Evolutionary conservation across 2,888 invertebrate genomes (phyloP).

Genomic region (Oxystoma pomonae): DNA sequence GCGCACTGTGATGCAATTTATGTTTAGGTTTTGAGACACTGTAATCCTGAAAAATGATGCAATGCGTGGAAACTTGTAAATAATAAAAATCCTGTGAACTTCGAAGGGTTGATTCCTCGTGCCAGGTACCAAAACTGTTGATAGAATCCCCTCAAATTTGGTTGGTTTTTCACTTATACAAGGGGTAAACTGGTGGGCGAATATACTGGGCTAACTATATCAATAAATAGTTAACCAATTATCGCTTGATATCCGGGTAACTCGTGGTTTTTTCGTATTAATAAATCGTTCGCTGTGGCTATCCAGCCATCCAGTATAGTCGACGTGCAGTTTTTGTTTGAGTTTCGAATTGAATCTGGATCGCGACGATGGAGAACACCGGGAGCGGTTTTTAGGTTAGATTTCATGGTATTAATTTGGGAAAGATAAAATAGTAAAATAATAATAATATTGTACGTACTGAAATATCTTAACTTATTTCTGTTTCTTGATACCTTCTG

Average conservation of each 20-base stretch:
- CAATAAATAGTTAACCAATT: too few relatives aligned
- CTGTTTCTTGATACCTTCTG: too few relatives aligned
- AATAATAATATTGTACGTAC: too few relatives aligned
- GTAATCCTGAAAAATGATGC: not conserved
- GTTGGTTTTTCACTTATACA: not conserved
- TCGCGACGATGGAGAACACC: too few relatives aligned
- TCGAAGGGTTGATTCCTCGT: not conserved
- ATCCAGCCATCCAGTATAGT: slow-evolving; percentile 54
- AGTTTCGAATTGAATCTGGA: slow-evolving; percentile 5
- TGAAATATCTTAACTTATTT: too few relatives aligned
- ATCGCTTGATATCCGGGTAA: too few relatives aligned
- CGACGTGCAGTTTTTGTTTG: slow-evolving; percentile 29
- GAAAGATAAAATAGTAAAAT: too few relatives aligned
- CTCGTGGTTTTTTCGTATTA: not conserved
- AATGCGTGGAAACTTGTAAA: not conserved
- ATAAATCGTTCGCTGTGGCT: slow-evolving; percentile 24
- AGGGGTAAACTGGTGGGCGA: too few relatives aligned
- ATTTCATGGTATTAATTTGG: not conserved
- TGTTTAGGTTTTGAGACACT: too few relatives aligned
- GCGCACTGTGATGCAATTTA: too few relatives aligned
- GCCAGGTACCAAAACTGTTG: not conserved
- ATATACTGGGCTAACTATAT: too few relatives aligned
- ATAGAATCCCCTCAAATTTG: not conserved
- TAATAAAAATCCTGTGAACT: not conserved
- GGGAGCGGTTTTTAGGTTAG: not conserved